These are phyloP conservation scores for Cyrtonyx montezumae DNA, from an alignment of 2,113 vertebrate genomes.

Conservation along the genomic window DNA sequence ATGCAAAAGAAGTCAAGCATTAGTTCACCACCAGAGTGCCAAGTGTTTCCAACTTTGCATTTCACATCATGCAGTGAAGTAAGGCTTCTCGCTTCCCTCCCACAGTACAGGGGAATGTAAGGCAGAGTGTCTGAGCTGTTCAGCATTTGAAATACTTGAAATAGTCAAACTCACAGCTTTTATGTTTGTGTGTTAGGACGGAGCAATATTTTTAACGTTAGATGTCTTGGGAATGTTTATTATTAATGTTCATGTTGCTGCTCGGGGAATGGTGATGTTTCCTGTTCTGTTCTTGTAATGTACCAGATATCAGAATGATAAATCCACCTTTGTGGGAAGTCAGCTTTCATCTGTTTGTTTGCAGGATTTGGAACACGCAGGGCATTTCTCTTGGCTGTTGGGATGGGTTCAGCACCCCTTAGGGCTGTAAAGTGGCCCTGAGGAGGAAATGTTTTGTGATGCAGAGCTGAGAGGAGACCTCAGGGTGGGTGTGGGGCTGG, in stretches of 20 bases:
- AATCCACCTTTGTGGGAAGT: neutral
- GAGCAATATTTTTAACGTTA: conserved; percentile 47
- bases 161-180: conserved; percentile 57
- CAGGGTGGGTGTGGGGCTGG: neutral
- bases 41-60: conserved; percentile 64
- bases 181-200: conserved; percentile 50
- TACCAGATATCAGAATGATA: neutral
- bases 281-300: neutral
- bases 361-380: neutral
- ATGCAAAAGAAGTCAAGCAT: conserved; percentile 42
- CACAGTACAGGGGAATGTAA: conserved; percentile 48
- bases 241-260: conserved; percentile 23
- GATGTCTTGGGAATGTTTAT: conserved; percentile 41
- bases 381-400: neutral
- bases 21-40: conserved; percentile 43
- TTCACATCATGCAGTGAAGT: conserved; percentile 59
- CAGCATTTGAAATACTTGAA: conserved; percentile 59
- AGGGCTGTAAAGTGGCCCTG: neutral
- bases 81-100: conserved; percentile 63
- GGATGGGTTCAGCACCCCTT: neutral
- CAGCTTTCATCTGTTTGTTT: neutral
- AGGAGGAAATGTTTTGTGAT: neutral
- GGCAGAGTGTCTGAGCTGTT: conserved; percentile 62
- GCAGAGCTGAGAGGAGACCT: neutral
- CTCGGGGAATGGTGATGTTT: neutral